Evolutionary conservation across 2,797 vertebrate genomes (phyloP).

Genomic region (Triplophysa yarkandensis): DNA sequence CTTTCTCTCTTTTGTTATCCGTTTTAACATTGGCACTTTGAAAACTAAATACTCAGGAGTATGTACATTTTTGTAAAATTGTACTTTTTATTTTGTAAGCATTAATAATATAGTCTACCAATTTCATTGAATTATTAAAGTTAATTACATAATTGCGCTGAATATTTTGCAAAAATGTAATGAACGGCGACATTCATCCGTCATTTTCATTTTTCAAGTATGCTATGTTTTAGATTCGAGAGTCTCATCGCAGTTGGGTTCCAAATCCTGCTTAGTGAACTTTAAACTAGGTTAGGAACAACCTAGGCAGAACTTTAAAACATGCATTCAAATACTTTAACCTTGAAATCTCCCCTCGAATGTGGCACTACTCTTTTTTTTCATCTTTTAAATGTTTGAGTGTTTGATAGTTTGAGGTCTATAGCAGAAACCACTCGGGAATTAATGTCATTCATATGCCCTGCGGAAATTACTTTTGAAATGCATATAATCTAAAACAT

Average conservation of each 20-base stretch:
- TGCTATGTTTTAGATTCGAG: neutral
- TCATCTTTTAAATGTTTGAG: slow-evolving; percentile 87
- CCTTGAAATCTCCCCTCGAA: slow-evolving; percentile 84
- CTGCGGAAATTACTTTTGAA: slow-evolving; percentile 99
- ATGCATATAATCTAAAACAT: slow-evolving; percentile 99
- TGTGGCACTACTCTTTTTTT: slow-evolving; percentile 73
- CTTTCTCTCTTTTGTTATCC: slow-evolving; percentile 29
- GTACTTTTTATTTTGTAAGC: neutral
- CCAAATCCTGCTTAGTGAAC: slow-evolving; percentile 66
- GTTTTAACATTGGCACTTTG: slow-evolving; percentile 35
- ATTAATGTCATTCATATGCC: slow-evolving; percentile 97
- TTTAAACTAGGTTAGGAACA: slow-evolving; percentile 69
- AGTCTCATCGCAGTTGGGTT: slow-evolving; percentile 10
- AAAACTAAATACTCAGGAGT: neutral
- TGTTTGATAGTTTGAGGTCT: slow-evolving; percentile 84
- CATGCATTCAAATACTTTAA: slow-evolving; percentile 83
- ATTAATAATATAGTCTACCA: neutral
- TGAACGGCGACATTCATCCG: neutral
- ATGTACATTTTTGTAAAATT: neutral
- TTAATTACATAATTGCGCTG: neutral
- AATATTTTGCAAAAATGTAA: neutral
- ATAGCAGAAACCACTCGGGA: slow-evolving; percentile 86
- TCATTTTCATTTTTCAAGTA: neutral
- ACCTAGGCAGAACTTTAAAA: slow-evolving; percentile 79
- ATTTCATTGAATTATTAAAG: neutral